Evolutionary conservation across 2,113 vertebrate genomes (phyloP), one percentile per base, ranked within the genome.

Genomic region (Vanacampus margaritifer): DNA sequence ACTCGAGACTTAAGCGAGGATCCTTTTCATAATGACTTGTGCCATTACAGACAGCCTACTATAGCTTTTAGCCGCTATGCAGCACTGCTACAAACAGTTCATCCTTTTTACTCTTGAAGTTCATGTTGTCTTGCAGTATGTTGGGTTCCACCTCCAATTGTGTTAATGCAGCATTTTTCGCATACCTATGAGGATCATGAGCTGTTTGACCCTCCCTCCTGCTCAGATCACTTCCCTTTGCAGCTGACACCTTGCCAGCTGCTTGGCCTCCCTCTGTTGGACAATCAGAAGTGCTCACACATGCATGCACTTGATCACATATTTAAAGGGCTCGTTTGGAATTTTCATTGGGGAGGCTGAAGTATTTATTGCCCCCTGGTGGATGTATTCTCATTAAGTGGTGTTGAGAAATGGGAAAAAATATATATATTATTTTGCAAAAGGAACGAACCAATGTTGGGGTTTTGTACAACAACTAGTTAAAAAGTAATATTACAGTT

Each of bases 201-300:
- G 76, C 79, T 67, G 11, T 51, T 72, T 69, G 61, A 82, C 74
- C 79, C 82, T 64, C 78, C 79, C 78, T 74, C 75, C 70, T 77
- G 64, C 83, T 79, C 83, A 78, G 84, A 83, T 83, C 81, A 61
- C 71, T 76, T 75, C 84, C 85, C 79, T 16, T 43, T n/a, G 74
- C 84, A 90, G 81, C 86, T 88, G 86, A 87, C 84, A 73, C 84
- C 67, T 74, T 41, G 64, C 79, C 86, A 86, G 83, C 86, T 89
- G 84, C 86, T 79, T 45, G 14, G 68, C 78, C 61, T 72, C 73
- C 68, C 71, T 73, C 74, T 65, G 79, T 74, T 69, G 82, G 81
- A 78, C 77, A 9, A 67, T 70, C 46, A 84, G 46, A 59, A 70
- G 68, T 72, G 67, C 66, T 64, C 82, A 87, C 63, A 71, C 46